These are phyloP conservation scores for Belgica antarctica DNA, from an alignment of 2,888 invertebrate genomes.

Conservation along the genomic window DNA sequence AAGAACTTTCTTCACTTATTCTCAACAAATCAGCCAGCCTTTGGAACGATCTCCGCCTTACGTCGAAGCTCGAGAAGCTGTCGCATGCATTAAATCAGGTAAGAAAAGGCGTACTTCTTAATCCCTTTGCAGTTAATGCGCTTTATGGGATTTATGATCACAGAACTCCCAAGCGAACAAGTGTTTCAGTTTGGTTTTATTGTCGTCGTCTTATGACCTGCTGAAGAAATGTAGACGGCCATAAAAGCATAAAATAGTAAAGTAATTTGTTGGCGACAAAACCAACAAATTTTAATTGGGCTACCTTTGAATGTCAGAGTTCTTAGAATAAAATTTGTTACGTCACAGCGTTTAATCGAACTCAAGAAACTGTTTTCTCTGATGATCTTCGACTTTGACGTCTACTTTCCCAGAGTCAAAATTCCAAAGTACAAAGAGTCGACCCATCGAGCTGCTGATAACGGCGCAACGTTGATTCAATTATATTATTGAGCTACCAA, in stretches of 20 bases:
- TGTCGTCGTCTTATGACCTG: too few relatives aligned
- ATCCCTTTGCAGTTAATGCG: too few relatives aligned
- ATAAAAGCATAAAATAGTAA: too few relatives aligned
- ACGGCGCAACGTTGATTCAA: too few relatives aligned
- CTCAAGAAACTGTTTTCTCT: too few relatives aligned
- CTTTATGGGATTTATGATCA: not conserved
- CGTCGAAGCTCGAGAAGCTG: constrained; percentile 73
- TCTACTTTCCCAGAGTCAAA: not conserved
- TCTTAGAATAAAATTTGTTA: not conserved
- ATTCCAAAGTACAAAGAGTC: constrained; percentile 4
- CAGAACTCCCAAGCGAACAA: not conserved
- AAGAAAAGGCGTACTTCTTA: constrained; percentile 46
- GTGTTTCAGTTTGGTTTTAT: too few relatives aligned
- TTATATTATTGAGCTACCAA: too few relatives aligned
- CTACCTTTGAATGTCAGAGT: not conserved
- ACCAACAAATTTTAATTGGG: too few relatives aligned
- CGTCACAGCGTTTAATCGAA: too few relatives aligned
- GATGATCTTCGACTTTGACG: not conserved
- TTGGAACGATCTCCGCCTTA: constrained; percentile 70
- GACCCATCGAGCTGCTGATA: too few relatives aligned
- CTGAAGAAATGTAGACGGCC: too few relatives aligned
- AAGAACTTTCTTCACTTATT: constrained; percentile 72
- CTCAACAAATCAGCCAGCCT: constrained; percentile 80
- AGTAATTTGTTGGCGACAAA: too few relatives aligned
- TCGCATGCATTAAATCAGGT: constrained; percentile 79